These are phyloP conservation scores for Seriola quinqueradiata DNA, from an alignment of 2,113 vertebrate species.

Conservation along the genomic window DNA sequence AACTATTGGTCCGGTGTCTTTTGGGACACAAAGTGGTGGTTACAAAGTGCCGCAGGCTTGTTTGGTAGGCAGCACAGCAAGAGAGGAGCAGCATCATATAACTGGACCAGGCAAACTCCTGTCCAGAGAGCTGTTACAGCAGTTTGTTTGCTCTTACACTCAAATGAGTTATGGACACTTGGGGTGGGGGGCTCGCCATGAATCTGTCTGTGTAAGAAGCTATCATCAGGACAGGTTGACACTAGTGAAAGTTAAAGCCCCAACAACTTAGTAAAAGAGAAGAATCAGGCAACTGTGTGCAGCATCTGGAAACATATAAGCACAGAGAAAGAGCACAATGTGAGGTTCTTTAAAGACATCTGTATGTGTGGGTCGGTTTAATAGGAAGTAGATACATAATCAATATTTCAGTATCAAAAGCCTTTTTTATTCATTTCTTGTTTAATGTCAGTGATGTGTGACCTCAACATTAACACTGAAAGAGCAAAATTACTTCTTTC, in stretches of 20 bases:
- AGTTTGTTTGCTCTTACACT: constrained; percentile 91
- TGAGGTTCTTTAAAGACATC: background rate
- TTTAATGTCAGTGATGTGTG: background rate
- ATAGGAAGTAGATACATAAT: background rate
- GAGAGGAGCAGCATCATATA: constrained; percentile 78
- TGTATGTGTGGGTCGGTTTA: background rate
- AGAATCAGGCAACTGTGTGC: constrained; percentile 14
- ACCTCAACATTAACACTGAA: background rate
- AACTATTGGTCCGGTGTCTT: constrained; percentile 91
- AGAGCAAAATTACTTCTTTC: background rate
- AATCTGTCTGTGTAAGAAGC: constrained; percentile 67
- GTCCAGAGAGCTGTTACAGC: constrained; percentile 90
- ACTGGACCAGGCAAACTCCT: constrained; percentile 94
- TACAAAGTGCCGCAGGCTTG: constrained; percentile 94
- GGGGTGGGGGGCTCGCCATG: constrained; percentile 55
- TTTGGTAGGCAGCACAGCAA: constrained; percentile 82
- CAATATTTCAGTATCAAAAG: background rate
- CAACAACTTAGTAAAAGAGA: constrained; percentile 36
- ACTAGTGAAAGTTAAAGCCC: constrained; percentile 48
- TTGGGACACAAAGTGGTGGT: constrained; percentile 95
- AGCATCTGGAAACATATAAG: constrained; percentile 35
- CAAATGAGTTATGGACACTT: constrained; percentile 90
- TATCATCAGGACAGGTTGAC: constrained; percentile 52
- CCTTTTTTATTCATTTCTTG: too few species aligned
- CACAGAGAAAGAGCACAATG: background rate